phyloP scores from a whole-genome alignment of 2,113 vertebrate genomes.

The Datnioides undecimradiatus region DNA sequence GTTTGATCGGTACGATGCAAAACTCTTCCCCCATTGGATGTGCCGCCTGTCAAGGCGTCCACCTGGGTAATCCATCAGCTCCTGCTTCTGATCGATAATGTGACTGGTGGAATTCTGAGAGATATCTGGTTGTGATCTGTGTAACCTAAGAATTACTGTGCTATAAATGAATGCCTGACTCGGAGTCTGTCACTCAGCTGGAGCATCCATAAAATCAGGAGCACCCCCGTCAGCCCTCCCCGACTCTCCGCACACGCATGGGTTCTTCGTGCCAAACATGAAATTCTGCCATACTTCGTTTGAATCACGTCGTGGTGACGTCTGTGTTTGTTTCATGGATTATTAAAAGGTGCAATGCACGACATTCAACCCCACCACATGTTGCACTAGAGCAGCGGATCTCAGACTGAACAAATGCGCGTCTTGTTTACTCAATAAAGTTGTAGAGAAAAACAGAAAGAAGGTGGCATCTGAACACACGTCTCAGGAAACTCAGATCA shows the following conservation, averaged over 20 bases:
- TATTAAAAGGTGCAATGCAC: too few species aligned
- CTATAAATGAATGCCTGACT: constrained; percentile 30
- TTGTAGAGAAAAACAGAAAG: too few species aligned
- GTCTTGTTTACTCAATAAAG: too few species aligned
- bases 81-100: constrained; percentile 74
- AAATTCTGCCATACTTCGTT: background rate
- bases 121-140: constrained; percentile 62
- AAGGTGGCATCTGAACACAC: too few species aligned
- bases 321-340: background rate
- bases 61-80: constrained; percentile 78
- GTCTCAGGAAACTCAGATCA: too few species aligned
- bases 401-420: too few species aligned
- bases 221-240: background rate
- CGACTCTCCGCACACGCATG: background rate
- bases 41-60: constrained; percentile 71
- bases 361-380: too few species aligned
- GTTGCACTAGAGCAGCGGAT: too few species aligned
- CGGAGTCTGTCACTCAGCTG: constrained; percentile 2
- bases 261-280: background rate
- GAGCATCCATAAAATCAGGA: background rate
- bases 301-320: too few species aligned
- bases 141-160: constrained; percentile 53
- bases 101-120: constrained; percentile 67
- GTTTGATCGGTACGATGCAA: constrained; percentile 68
- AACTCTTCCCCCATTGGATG: constrained; percentile 69